Base-by-base conservation (phyloP, 1,140 invertebrate genomes). In the Adoxophyes honmai region DNA sequence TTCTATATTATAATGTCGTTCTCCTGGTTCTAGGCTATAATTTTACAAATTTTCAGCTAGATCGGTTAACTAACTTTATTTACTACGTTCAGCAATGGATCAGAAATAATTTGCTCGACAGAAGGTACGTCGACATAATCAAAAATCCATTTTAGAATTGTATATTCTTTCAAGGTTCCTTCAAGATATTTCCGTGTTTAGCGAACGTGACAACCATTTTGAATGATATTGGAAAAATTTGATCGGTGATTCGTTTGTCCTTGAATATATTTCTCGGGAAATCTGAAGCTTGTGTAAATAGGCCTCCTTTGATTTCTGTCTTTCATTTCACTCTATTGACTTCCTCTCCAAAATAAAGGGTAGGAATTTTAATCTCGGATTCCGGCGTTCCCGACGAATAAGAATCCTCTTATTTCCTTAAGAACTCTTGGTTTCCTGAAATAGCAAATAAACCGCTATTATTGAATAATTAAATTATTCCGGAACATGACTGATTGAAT, bases 291-390 rank as follows among this genome's bases (percentile, higher is more conserved):
- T 60, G 39, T 57, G 57, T 60, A 65, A 68, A 68, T 68, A 68
- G 34, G 57, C 28, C 61, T 67, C 69, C 62, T 64, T 67, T 68
- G 64, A 70, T 73, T 70, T 62, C 64, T 64, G 55, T 62, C 64
- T 57, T 70, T 65, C 68, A 73, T 73, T 73, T 73, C 66, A 69
- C 59, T 76, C 67, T 76, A 76, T 73, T 71, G 70, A 69, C 63
- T 73, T 42, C 57, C 57, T 42, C 56, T 52, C 13, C 57, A 59
- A 69, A 68, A 70, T 65, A 69, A 70, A 64, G 62, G 70, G 60
- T 63, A 55, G 65, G 66, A 70, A 73, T 76, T 76, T 73, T 68
- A 71, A 73, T 73, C 61, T 64, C 63, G 39, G 53, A 70, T 69
- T 68, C 66, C 16, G 18, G 11, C 42, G 16, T 48, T 33, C n/a